Conservation (phyloP, 1,140 invertebrate species). For the Bombyx mori region DNA sequence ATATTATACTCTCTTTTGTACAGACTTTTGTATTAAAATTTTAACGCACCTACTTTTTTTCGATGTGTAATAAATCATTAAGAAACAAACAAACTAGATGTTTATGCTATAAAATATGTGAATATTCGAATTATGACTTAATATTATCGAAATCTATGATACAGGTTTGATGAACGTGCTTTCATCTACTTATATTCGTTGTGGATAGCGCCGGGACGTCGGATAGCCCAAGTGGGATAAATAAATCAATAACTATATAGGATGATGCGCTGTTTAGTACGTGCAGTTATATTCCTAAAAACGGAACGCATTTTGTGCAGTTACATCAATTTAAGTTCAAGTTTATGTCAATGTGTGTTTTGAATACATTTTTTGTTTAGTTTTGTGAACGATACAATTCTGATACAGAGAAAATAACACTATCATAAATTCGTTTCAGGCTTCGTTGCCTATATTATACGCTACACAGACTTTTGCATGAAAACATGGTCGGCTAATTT, state of each 20-base stretch:
- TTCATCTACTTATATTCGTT: slow-evolving; percentile 1
- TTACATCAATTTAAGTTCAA: background rate
- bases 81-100: background rate
- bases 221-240: slow-evolving; percentile 12
- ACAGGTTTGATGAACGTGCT: background rate
- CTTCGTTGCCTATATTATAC: slow-evolving; percentile 47
- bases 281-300: slow-evolving; percentile 11
- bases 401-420: no score
- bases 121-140: background rate
- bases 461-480: slow-evolving; percentile 48
- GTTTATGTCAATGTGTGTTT: background rate
- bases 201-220: slow-evolving; percentile 12
- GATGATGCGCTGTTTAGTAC: slow-evolving; percentile 7
- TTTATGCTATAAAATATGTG: background rate
- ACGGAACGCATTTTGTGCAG: background rate
- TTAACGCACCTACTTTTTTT: background rate
- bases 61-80: background rate
- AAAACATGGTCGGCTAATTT: slow-evolving; percentile 56
- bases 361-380: slow-evolving; percentile 6
- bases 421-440: slow-evolving; percentile 21
- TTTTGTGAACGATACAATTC: background rate
- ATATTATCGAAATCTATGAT: background rate
- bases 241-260: slow-evolving; percentile 27
- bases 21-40: background rate
- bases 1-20: background rate